Conservation (phyloP, 2,888 invertebrate species). For the Diarsia mendica region DNA sequence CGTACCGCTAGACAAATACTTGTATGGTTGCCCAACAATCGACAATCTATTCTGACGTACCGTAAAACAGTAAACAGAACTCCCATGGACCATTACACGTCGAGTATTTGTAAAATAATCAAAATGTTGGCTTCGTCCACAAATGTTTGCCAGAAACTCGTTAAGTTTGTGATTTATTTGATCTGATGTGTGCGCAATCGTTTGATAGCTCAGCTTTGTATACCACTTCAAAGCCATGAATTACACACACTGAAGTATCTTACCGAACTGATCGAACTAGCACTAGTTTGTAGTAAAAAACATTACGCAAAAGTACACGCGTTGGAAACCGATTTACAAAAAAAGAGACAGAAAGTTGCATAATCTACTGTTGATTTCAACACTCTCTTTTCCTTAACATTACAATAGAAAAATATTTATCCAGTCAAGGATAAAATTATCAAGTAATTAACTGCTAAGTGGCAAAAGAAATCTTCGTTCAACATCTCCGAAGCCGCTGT, state of each 20-base stretch:
- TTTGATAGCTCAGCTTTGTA: slow-evolving; percentile 79
- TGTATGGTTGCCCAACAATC: slow-evolving; percentile 78
- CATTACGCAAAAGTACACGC: slow-evolving; percentile 45
- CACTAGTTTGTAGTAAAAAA: slow-evolving; percentile 47
- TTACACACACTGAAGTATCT: slow-evolving; percentile 63
- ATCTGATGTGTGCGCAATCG: slow-evolving; percentile 82
- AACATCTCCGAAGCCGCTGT: slow-evolving; percentile 72
- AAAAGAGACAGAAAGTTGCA: slow-evolving; percentile 29
- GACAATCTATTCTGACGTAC: slow-evolving; percentile 77
- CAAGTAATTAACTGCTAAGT: slow-evolving; percentile 64
- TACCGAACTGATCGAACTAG: slow-evolving; percentile 59
- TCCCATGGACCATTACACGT: slow-evolving; percentile 85
- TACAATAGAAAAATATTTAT: slow-evolving; percentile 48
- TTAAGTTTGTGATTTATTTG: slow-evolving; percentile 86
- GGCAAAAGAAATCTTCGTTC: slow-evolving; percentile 63
- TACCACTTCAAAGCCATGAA: slow-evolving; percentile 77
- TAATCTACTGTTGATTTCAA: slow-evolving; percentile 25
- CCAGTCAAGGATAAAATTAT: slow-evolving; percentile 40
- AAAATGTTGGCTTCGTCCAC: slow-evolving; percentile 79
- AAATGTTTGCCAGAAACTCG: slow-evolving; percentile 86
- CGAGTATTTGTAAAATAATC: slow-evolving; percentile 88
- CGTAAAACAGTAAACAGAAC: slow-evolving; percentile 83
- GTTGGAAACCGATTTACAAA: slow-evolving; percentile 54
- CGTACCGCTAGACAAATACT: slow-evolving; percentile 84
- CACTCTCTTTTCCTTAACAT: slow-evolving; percentile 25